phyloP scores from a whole-genome alignment of 2,888 invertebrate species.

The Tortrix viridana region DNA sequence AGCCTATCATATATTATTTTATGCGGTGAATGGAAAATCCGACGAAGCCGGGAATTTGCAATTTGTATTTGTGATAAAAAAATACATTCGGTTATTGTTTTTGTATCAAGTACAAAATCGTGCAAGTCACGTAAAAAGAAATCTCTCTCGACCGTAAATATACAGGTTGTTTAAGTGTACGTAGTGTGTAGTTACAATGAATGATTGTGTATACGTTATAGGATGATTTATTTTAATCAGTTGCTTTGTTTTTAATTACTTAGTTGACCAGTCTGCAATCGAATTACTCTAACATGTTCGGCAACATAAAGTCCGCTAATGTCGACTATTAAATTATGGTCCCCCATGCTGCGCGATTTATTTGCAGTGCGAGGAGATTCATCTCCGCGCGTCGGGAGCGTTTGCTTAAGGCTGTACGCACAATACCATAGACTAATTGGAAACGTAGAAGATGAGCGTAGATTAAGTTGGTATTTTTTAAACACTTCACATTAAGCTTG shows the following conservation, averaged over 20 bases:
- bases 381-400: slow-evolving; percentile 40
- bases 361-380: slow-evolving; percentile 44
- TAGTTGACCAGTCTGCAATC: slow-evolving; percentile 29
- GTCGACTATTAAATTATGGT: slow-evolving; percentile 58
- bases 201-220: too few relatives aligned
- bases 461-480: neutral
- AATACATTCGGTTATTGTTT: too few relatives aligned
- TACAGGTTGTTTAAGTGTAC: too few relatives aligned
- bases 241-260: neutral
- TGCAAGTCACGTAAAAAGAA: too few relatives aligned
- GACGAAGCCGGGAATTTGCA: too few relatives aligned
- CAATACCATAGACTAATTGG: slow-evolving; percentile 12
- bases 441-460: neutral
- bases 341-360: slow-evolving; percentile 64
- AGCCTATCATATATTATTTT: too few relatives aligned
- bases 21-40: too few relatives aligned
- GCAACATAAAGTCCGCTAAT: slow-evolving; percentile 40
- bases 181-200: too few relatives aligned
- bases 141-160: too few relatives aligned
- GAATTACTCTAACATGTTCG: slow-evolving; percentile 29
- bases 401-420: slow-evolving; percentile 44
- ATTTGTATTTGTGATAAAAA: too few relatives aligned
- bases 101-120: too few relatives aligned
- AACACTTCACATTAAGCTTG: too few relatives aligned
- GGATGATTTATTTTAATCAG: neutral